Conservation (phyloP, 2,888 invertebrate species). For the Dusona sp. region DNA sequence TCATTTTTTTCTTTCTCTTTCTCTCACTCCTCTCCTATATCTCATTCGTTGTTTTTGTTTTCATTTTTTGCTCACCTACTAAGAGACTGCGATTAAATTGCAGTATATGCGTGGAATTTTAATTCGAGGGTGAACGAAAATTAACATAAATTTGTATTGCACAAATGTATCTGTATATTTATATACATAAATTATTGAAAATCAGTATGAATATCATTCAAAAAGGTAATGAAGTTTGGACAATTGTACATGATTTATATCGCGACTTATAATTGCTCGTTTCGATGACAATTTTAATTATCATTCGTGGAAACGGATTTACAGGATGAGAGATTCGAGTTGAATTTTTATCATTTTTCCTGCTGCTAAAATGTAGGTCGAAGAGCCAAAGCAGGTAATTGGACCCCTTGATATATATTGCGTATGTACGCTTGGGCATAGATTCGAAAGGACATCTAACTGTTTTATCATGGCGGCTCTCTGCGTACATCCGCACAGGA, state of each 20-base stretch:
- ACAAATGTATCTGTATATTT: slow-evolving; percentile 9
- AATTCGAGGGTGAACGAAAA: slow-evolving; percentile 41
- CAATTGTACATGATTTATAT: neutral
- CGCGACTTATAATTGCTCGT: neutral
- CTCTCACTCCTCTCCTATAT: slow-evolving; percentile 15
- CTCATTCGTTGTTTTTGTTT: slow-evolving; percentile 48
- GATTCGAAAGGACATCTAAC: slow-evolving; percentile 71
- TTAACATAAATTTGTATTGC: slow-evolving; percentile 29
- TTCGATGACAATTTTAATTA: slow-evolving; percentile 40
- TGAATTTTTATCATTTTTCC: neutral
- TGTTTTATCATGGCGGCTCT: slow-evolving; percentile 72
- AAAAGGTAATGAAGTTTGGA: neutral
- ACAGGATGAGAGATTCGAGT: slow-evolving; percentile 40
- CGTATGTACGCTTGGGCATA: neutral
- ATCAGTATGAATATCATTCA: neutral
- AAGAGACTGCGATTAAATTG: slow-evolving; percentile 59
- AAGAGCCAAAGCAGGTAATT: slow-evolving; percentile 76
- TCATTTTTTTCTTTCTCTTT: slow-evolving; percentile 49
- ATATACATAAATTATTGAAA: neutral
- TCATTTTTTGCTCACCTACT: slow-evolving; percentile 56
- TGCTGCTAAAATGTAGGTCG: slow-evolving; percentile 40
- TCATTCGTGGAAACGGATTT: slow-evolving; percentile 27
- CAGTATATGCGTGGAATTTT: slow-evolving; percentile 56
- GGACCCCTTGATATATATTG: slow-evolving; percentile 68
- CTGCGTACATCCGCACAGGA: slow-evolving; percentile 74